Percentiles rank a stretch among this genome's conserved stretches.
These are phyloP conservation scores for Pterocles gutturalis DNA, from an alignment of 2,113 vertebrate species.

Conservation along the genomic window DNA sequence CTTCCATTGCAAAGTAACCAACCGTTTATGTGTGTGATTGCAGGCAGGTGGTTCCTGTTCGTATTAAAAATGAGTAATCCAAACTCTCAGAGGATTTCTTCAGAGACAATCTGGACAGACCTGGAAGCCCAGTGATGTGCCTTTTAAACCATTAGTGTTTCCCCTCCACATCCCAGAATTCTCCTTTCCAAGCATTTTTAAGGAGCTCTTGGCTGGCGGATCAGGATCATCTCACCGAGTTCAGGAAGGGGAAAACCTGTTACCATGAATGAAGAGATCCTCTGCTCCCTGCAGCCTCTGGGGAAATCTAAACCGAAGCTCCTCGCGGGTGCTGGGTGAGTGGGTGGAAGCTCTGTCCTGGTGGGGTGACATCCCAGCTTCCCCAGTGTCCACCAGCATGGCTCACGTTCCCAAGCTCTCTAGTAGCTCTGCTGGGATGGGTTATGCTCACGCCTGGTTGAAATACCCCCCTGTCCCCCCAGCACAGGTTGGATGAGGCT, in stretches of 20 bases:
- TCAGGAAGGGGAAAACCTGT: background rate
- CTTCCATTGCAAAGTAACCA: slow-evolving; percentile 33
- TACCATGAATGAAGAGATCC: background rate
- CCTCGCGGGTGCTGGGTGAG: rapidly evolving
- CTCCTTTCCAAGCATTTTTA: background rate
- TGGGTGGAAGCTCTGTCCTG: background rate
- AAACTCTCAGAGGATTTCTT: slow-evolving; percentile 39
- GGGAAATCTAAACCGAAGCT: background rate
- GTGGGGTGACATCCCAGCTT: background rate
- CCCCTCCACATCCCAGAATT: background rate
- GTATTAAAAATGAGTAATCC: slow-evolving; percentile 59
- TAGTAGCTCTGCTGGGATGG: background rate
- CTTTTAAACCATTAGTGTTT: slow-evolving; percentile 48
- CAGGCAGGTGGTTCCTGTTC: slow-evolving; percentile 73
- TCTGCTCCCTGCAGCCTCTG: background rate
- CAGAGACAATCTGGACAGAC: slow-evolving; percentile 38
- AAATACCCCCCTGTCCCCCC: background rate
- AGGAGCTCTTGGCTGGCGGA: background rate
- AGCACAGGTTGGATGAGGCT: background rate
- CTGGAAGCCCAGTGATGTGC: background rate
- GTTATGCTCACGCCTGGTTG: background rate
- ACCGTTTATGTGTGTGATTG: slow-evolving; percentile 15
- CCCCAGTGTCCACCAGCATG: background rate
- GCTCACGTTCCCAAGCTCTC: background rate
- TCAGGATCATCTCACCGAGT: background rate